These are phyloP conservation scores for Lanistes nyassanus DNA, from an alignment of 1,140 invertebrate genomes.

Conservation along the genomic window DNA sequence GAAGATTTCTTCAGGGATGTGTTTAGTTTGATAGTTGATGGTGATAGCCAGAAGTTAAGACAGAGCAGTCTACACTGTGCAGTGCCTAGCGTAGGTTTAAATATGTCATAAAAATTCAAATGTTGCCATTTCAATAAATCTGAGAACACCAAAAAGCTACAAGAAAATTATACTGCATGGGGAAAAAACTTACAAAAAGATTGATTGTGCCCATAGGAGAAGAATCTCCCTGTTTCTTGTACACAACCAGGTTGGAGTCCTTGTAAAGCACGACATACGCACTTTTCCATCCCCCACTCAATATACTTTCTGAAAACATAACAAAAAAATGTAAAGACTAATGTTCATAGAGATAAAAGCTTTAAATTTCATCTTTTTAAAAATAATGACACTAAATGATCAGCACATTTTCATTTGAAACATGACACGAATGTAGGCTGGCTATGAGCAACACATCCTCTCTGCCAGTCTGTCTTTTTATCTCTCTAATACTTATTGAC, in stretches of 20 bases:
- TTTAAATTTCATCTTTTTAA: background rate
- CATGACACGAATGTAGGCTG: background rate
- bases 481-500: background rate
- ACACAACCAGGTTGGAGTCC: slow-evolving; percentile 51
- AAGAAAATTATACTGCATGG: too few relatives aligned
- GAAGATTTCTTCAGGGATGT: too few relatives aligned
- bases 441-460: background rate
- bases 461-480: too few relatives aligned
- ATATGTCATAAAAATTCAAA: too few relatives aligned
- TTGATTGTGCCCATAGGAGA: slow-evolving; percentile 42
- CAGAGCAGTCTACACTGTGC: too few relatives aligned
- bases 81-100: too few relatives aligned
- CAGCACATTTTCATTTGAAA: background rate
- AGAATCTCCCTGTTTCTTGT: slow-evolving; percentile 57
- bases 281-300: slow-evolving; percentile 58
- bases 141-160: too few relatives aligned
- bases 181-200: slow-evolving; percentile 26
- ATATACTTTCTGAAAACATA: slow-evolving; percentile 52
- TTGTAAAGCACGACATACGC: slow-evolving; percentile 49
- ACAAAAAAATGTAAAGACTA: background rate
- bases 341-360: background rate
- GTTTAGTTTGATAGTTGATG: too few relatives aligned
- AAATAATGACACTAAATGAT: background rate
- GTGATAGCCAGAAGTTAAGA: too few relatives aligned
- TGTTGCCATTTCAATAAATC: too few relatives aligned